Evolutionary conservation across 1,140 invertebrate genomes (phyloP).

Genomic region (Drosophila bifasciata): DNA sequence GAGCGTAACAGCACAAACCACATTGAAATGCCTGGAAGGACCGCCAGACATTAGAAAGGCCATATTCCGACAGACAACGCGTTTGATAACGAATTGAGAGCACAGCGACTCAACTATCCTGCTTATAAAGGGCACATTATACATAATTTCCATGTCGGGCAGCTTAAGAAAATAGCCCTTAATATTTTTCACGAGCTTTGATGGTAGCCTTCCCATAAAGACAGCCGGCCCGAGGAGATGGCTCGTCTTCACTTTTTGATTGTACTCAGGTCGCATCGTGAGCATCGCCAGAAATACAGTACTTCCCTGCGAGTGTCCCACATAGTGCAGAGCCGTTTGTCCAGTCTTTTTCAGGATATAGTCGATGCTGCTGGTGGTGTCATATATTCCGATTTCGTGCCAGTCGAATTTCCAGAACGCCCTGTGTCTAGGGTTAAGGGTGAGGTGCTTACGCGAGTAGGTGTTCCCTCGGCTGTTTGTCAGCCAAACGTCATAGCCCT

Average conservation of each 20-base stretch:
- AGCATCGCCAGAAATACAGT: constrained; percentile 15
- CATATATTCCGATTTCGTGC: constrained; percentile 31
- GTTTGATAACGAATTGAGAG: too few species aligned
- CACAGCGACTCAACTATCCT: too few species aligned
- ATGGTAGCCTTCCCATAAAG: not conserved
- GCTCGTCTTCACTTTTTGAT: not conserved
- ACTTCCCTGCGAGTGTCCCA: constrained; percentile 32
- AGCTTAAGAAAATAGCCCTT: not conserved
- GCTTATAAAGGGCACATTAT: not conserved
- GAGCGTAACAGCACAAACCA: not conserved
- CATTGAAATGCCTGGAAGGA: not conserved
- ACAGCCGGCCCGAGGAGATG: constrained; percentile 1
- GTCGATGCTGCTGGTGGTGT: constrained; percentile 17
- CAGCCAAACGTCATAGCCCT: constrained; percentile 88
- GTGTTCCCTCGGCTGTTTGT: constrained; percentile 60
- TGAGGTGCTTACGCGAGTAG: constrained; percentile 5
- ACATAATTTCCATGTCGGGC: not conserved
- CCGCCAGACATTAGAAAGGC: not conserved
- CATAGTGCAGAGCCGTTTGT: constrained; percentile 9
- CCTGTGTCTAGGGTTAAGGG: not conserved
- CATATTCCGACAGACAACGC: not conserved
- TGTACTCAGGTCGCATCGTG: constrained; percentile 19
- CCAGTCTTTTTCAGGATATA: not conserved
- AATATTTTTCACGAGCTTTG: not conserved
- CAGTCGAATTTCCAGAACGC: constrained; percentile 19